A percentile compares a stretch with the other conserved stretches of the same genome.
Evolutionary conservation across 1,140 invertebrate genomes (phyloP).

Genomic region (Ridgeia piscesae): DNA sequence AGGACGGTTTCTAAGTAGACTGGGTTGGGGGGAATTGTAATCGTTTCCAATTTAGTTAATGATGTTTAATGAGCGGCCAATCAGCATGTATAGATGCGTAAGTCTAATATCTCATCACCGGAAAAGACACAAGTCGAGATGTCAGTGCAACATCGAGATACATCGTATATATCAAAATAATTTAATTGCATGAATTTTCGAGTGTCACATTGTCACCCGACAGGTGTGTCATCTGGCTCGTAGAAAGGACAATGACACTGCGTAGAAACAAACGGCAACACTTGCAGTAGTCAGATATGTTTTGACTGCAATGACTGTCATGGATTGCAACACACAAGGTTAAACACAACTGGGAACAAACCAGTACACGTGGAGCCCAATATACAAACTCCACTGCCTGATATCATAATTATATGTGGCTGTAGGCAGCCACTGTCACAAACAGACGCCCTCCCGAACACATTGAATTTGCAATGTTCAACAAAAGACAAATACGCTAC

Average conservation of each 20-base stretch:
- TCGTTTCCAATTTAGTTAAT: neutral
- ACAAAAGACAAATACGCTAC: neutral
- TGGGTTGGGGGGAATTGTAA: neutral
- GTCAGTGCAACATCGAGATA: neutral
- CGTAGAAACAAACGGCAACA: neutral
- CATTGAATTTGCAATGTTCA: neutral
- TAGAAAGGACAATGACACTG: neutral
- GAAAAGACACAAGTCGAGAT: neutral
- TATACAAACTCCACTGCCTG: no score
- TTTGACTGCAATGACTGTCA: neutral
- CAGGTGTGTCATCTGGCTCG: neutral
- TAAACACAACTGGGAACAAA: neutral
- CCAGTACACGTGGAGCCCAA: no score
- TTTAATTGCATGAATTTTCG: no score
- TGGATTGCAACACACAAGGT: neutral
- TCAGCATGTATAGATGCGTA: neutral
- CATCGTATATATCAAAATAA: no score
- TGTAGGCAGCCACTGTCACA: neutral
- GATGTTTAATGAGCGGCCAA: neutral
- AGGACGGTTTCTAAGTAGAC: neutral
- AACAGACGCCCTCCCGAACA: neutral
- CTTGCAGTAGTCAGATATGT: neutral
- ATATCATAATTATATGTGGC: neutral
- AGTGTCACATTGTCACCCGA: no score
- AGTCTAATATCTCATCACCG: neutral